These are phyloP conservation scores for Antennarius striatus DNA, from an alignment of 2,113 vertebrate species.

Conservation along the genomic window DNA sequence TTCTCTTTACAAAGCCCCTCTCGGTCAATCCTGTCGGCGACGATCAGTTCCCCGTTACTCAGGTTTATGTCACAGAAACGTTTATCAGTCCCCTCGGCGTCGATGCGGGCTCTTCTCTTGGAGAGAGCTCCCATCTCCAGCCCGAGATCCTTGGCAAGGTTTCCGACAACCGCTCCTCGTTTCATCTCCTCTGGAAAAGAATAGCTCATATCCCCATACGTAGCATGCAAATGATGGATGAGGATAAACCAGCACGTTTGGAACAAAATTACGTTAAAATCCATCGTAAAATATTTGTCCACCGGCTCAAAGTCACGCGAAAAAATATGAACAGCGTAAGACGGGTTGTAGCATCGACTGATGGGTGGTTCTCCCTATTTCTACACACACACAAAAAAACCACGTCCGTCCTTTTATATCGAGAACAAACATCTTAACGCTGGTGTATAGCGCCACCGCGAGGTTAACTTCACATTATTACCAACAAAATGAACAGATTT, in stretches of 20 bases:
- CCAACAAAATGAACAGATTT: background rate
- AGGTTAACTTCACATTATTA: slow-evolving; percentile 7
- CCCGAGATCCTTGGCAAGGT: slow-evolving; percentile 80
- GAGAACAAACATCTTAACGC: background rate
- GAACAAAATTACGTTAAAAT: too few relatives aligned
- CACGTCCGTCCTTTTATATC: background rate
- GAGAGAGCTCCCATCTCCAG: slow-evolving; percentile 59
- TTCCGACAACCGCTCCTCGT: slow-evolving; percentile 75
- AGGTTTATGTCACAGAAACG: slow-evolving; percentile 74
- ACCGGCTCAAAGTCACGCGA: too few relatives aligned
- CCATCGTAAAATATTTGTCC: too few relatives aligned
- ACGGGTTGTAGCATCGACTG: accelerated
- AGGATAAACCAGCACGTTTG: too few relatives aligned
- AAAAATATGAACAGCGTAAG: too few relatives aligned
- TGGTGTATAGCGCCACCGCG: slow-evolving; percentile 60
- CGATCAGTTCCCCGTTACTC: slow-evolving; percentile 70
- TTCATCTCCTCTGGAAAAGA: slow-evolving; percentile 76
- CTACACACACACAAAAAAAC: background rate
- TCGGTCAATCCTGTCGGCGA: slow-evolving; percentile 77
- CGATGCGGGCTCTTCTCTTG: slow-evolving; percentile 61
- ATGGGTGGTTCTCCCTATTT: background rate
- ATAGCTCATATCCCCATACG: slow-evolving; percentile 44
- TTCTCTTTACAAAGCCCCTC: slow-evolving; percentile 75
- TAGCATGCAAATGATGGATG: background rate
- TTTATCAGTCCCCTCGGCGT: slow-evolving; percentile 52